These are phyloP conservation scores for Tetragnatha versicolor DNA, from an alignment of 1,140 invertebrate species.

Conservation along the genomic window DNA sequence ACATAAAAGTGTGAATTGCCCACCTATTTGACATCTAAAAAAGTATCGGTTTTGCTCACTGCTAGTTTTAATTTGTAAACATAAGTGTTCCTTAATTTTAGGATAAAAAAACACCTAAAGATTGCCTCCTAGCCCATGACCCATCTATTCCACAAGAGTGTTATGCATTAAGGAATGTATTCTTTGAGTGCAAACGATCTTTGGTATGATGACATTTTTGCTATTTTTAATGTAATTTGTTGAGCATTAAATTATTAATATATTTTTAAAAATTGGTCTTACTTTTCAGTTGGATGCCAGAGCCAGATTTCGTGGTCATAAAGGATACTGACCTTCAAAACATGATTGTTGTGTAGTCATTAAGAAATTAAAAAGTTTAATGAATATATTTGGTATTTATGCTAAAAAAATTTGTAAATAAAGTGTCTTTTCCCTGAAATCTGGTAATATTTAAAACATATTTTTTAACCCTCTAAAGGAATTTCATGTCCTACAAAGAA, in stretches of 20 bases:
- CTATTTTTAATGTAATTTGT: too few species aligned
- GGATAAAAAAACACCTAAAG: conserved; percentile 23
- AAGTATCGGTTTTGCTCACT: too few species aligned
- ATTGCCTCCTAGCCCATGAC: conserved; percentile 2
- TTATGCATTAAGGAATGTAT: conserved; percentile 9
- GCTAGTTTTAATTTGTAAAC: too few species aligned
- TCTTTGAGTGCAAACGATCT: conserved; percentile 40
- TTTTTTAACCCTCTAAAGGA: too few species aligned
- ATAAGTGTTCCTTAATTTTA: not conserved
- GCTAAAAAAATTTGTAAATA: not conserved
- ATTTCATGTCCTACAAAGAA: too few species aligned
- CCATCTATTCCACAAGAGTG: conserved; percentile 17
- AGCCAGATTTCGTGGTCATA: conserved; percentile 35
- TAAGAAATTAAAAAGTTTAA: not conserved
- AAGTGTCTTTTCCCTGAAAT: too few species aligned
- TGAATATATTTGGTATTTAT: not conserved
- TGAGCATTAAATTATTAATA: not conserved
- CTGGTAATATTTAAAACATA: too few species aligned
- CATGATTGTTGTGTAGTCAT: not conserved
- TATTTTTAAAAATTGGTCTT: not conserved
- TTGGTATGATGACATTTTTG: conserved; percentile 20
- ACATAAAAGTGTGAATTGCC: too few species aligned
- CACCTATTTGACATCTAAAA: too few species aligned
- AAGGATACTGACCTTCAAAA: conserved; percentile 10
- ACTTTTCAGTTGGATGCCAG: conserved; percentile 28